These are phyloP conservation scores for Zaprionus africanus DNA, from an alignment of 1,140 invertebrate genomes.

Conservation along the genomic window DNA sequence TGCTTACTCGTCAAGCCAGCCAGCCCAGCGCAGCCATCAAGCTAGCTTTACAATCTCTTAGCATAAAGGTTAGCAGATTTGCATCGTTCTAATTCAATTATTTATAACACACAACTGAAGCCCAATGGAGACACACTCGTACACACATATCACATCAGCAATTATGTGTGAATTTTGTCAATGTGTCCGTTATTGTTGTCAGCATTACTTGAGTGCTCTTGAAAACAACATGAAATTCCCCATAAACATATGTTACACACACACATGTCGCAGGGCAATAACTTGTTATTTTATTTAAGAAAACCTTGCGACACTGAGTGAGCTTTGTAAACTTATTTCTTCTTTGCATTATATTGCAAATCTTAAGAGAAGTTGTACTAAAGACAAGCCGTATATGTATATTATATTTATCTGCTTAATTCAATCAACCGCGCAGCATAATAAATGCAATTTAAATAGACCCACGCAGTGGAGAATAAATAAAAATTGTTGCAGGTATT, in stretches of 20 bases:
- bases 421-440: background rate
- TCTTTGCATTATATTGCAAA: no score
- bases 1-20: background rate
- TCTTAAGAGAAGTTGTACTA: no score
- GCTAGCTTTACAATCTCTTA: constrained; percentile 4
- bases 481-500: constrained; percentile 6
- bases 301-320: no score
- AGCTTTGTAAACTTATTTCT: no score
- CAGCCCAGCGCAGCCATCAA: background rate
- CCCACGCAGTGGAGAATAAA: constrained; percentile 2
- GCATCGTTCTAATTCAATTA: constrained; percentile 18
- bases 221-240: background rate
- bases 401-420: background rate
- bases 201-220: background rate
- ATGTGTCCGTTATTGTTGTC: background rate
- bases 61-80: constrained; percentile 8
- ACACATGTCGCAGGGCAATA: background rate
- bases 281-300: background rate
- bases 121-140: background rate
- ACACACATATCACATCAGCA: background rate
- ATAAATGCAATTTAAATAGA: constrained; percentile 12
- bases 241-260: background rate
- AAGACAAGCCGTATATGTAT: no score
- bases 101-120: background rate
- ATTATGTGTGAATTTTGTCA: constrained; percentile 6